Evolutionary conservation across 1,140 invertebrate genomes (phyloP).

Genomic region (Melanaphis sacchari): DNA sequence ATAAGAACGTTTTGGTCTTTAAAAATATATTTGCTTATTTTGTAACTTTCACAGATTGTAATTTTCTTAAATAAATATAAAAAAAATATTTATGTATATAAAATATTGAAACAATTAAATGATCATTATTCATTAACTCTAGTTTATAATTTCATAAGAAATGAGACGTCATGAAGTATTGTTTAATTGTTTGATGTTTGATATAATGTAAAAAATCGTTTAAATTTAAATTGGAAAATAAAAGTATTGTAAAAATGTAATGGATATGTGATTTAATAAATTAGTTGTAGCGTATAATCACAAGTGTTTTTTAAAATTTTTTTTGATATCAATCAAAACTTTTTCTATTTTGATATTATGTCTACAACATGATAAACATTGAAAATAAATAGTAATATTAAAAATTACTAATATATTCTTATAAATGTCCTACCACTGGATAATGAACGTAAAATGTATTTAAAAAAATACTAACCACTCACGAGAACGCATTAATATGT

Average conservation of each 20-base stretch:
- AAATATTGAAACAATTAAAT: not conserved
- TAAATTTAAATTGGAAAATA: not conserved
- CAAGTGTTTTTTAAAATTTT: too few relatives aligned
- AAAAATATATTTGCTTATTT: too few relatives aligned
- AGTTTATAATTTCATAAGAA: not conserved
- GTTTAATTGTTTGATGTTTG: not conserved
- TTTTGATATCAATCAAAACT: not conserved
- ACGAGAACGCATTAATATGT: not conserved
- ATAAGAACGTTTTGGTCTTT: not conserved
- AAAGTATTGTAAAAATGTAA: not conserved
- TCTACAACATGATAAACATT: not conserved
- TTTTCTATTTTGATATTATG: not conserved
- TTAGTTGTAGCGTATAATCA: not conserved
- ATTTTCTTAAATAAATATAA: too few relatives aligned
- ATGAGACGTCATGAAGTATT: not conserved
- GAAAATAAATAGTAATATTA: not conserved
- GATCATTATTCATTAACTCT: not conserved
- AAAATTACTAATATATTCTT: not conserved
- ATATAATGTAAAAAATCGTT: not conserved
- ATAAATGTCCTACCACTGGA: not conserved
- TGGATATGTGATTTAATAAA: not conserved
- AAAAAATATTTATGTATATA: too few relatives aligned
- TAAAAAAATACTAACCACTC: not conserved
- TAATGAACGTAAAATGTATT: conserved; percentile 14
- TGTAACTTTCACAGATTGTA: too few relatives aligned